Evolutionary conservation across 2,797 vertebrate species (phyloP).

Genomic region (Stomatorhinus walkeri): DNA sequence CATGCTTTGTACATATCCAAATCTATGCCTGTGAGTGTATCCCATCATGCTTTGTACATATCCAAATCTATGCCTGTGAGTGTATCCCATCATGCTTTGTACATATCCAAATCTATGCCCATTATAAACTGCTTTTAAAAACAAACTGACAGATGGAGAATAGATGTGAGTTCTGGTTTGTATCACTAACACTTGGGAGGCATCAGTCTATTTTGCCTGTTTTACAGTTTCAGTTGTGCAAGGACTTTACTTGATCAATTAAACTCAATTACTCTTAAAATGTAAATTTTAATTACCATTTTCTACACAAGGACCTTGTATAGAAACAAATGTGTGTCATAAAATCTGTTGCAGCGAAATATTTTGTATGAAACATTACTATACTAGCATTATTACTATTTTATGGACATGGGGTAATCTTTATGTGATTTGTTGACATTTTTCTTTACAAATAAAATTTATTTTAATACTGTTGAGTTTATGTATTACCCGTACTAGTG

Average conservation of each 20-base stretch:
- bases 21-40: background rate
- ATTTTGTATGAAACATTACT: background rate
- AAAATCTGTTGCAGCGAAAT: background rate
- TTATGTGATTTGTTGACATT: background rate
- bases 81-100: background rate
- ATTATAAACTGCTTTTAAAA: background rate
- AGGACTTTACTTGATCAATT: background rate
- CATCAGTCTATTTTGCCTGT: background rate
- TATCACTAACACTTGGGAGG: background rate
- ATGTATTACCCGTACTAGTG: background rate
- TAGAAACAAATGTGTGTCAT: background rate
- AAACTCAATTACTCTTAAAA: background rate
- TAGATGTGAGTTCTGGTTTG: background rate
- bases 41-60: background rate
- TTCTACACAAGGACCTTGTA: background rate
- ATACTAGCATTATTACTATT: background rate
- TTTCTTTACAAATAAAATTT: slow-evolving; percentile 6
- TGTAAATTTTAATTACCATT: background rate
- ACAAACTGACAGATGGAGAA: background rate
- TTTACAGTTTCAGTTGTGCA: background rate
- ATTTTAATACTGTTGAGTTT: background rate
- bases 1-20: background rate
- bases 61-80: background rate
- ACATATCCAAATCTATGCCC: background rate
- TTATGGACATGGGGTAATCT: background rate